phyloP scores from a whole-genome alignment of 2,888 invertebrate species.

The Drosophila leonis region DNA sequence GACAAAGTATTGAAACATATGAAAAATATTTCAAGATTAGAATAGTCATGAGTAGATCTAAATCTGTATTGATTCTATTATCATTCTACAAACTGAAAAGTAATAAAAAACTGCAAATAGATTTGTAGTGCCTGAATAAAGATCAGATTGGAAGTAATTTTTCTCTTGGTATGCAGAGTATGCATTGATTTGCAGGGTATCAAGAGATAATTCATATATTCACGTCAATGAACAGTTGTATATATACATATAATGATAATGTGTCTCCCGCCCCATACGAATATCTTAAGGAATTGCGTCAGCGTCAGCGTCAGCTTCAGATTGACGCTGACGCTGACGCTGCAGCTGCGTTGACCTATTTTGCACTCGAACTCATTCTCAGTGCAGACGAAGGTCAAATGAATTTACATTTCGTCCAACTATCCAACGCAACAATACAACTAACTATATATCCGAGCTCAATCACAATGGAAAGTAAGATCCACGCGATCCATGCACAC shows the following conservation, averaged over 20 bases:
- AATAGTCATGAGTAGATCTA: background rate
- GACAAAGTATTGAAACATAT: background rate
- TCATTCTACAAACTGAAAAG: background rate
- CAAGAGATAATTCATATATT: background rate
- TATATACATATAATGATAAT: conserved; percentile 17
- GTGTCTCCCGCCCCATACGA: background rate
- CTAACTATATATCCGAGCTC: background rate
- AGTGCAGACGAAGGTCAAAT: conserved; percentile 65
- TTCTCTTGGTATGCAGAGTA: background rate
- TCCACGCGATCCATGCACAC: conserved; percentile 7
- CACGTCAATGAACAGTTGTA: conserved; percentile 3
- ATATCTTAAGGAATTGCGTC: conserved; percentile 13
- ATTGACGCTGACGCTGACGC: conserved; percentile 14
- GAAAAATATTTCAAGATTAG: background rate
- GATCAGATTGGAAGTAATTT: no score
- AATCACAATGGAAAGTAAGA: conserved; percentile 22
- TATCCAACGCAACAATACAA: conserved; percentile 21
- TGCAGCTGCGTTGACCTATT: conserved; percentile 40
- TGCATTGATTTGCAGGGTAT: conserved; percentile 1
- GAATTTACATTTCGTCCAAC: conserved; percentile 47
- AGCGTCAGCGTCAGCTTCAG: no score
- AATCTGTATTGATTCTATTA: background rate
- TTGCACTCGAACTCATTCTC: conserved; percentile 37
- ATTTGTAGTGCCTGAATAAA: no score
- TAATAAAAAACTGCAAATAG: background rate